A percentile compares a stretch with the other conserved stretches of the same genome.
These are phyloP conservation scores for Actinia tenebrosa DNA, from an alignment of 64 coral and sea anemone genomes.

Conservation along the genomic window DNA sequence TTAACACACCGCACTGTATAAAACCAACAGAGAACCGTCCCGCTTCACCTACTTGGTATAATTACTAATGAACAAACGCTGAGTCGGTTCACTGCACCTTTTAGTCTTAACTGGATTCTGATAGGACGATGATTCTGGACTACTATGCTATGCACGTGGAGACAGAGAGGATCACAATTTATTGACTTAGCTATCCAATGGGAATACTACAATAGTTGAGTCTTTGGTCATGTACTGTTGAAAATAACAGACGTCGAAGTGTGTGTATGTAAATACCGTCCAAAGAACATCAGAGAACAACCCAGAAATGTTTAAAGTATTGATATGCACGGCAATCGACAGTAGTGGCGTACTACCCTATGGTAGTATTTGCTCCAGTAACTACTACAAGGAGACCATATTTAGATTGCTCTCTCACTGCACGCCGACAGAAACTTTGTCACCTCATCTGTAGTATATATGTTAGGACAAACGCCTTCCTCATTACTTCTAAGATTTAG, in stretches of 20 bases:
- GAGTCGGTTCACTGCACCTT: constrained; percentile 41
- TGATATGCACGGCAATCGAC: not conserved
- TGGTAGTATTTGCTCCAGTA: not conserved
- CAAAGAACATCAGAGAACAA: not conserved
- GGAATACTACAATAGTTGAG: not conserved
- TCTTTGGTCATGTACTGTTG: not conserved
- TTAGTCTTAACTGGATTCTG: constrained; percentile 20
- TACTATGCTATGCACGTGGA: constrained; percentile 65
- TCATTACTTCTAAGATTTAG: too few relatives aligned
- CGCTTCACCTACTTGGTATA: constrained; percentile 26
- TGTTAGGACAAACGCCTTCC: too few relatives aligned
- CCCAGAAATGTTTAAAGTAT: not conserved
- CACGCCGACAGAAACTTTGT: too few relatives aligned
- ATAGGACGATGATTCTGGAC: constrained; percentile 12
- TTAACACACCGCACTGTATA: not conserved
- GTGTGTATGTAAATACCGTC: not conserved
- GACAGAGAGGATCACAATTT: not conserved
- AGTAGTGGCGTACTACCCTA: too few relatives aligned
- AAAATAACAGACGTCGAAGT: constrained; percentile 8
- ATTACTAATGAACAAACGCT: constrained; percentile 36
- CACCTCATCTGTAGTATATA: too few relatives aligned
- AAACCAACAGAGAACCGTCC: constrained; percentile 1
- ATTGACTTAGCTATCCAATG: constrained; percentile 1
- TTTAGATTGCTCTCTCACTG: too few relatives aligned
- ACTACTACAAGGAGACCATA: too few relatives aligned